Conservation (phyloP, 2,113 vertebrate genomes). For the Varanus salvator region DNA sequence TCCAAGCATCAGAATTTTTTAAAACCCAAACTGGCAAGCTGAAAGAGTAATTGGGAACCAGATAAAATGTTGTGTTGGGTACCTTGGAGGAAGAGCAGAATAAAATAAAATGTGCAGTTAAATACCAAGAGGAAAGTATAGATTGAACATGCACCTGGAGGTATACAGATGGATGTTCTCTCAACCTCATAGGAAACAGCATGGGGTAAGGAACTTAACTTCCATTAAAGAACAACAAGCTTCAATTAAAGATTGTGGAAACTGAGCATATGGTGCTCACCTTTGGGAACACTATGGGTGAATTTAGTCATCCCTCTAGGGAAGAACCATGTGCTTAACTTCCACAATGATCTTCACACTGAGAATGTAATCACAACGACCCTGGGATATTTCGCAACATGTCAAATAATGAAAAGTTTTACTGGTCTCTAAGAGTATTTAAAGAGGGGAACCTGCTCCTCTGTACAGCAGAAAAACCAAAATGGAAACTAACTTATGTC, state of each 20-base stretch:
- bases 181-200: slow-evolving; percentile 7
- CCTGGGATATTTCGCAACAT: background rate
- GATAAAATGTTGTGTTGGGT: background rate
- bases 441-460: background rate
- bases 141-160: background rate
- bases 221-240: background rate
- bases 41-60: background rate
- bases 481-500: background rate
- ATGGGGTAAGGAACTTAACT: background rate
- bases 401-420: background rate
- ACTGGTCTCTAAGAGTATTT: background rate
- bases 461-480: background rate
- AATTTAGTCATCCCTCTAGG: background rate
- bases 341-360: background rate
- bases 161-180: background rate
- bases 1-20: background rate
- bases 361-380: background rate
- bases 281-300: background rate
- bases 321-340: background rate
- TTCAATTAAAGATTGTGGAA: slow-evolving; percentile 7
- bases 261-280: slow-evolving; percentile 2
- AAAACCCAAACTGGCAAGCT: background rate
- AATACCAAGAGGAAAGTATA: background rate
- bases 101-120: background rate
- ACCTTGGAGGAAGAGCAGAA: background rate